Conservation (phyloP, 2,888 invertebrate genomes). For the Melangyna quadrimaculata region DNA sequence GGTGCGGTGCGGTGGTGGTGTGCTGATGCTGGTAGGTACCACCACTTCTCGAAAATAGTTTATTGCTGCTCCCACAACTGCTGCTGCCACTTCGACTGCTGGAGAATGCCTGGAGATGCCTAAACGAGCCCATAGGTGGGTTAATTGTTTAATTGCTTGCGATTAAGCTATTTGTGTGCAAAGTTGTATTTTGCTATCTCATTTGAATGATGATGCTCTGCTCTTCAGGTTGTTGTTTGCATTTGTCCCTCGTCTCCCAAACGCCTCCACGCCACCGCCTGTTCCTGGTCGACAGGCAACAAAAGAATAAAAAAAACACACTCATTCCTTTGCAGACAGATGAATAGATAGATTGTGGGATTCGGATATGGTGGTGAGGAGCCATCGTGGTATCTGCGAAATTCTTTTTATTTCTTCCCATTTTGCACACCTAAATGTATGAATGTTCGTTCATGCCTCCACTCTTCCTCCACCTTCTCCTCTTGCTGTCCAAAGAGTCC, state of each 20-base stretch:
- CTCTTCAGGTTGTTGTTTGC: conserved; percentile 36
- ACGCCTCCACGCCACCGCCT: background rate
- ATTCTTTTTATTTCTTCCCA: conserved; percentile 15
- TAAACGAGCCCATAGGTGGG: conserved; percentile 66
- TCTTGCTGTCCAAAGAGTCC: background rate
- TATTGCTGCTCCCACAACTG: conserved; percentile 56
- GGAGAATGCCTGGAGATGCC: conserved; percentile 38
- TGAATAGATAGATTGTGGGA: conserved; percentile 65
- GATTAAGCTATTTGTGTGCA: conserved; percentile 72
- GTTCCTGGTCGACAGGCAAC: background rate
- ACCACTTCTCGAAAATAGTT: conserved; percentile 35
- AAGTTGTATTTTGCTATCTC: conserved; percentile 70
- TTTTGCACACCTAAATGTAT: conserved; percentile 55
- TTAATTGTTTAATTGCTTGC: conserved; percentile 71
- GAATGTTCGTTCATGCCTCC: background rate
- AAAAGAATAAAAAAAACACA: background rate
- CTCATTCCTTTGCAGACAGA: conserved; percentile 50
- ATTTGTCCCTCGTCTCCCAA: conserved; percentile 7
- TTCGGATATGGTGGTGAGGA: conserved; percentile 7
- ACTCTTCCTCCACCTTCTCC: background rate
- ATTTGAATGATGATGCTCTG: conserved; percentile 69
- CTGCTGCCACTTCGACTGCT: conserved; percentile 5
- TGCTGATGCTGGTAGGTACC: background rate
- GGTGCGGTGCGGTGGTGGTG: background rate
- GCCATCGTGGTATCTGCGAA: conserved; percentile 33